A percentile compares a stretch with the other conserved stretches of the same genome.
These are phyloP conservation scores for Morelia viridis DNA, from an alignment of 2,797 vertebrate species.

Conservation along the genomic window DNA sequence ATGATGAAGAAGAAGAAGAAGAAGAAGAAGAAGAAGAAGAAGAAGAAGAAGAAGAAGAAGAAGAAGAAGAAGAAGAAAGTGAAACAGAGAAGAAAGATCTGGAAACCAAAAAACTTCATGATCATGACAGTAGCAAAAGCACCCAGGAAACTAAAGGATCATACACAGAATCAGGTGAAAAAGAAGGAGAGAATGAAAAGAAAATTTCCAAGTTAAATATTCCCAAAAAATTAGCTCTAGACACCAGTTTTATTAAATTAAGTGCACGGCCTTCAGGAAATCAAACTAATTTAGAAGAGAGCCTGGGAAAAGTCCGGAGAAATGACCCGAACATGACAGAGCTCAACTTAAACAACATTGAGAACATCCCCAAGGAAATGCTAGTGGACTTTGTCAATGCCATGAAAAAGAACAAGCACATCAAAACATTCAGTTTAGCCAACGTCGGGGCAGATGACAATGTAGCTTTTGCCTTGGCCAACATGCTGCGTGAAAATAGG, in stretches of 20 bases:
- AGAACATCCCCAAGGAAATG: conserved; percentile 98
- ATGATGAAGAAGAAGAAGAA: conserved; percentile 12
- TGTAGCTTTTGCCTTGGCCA: conserved; percentile 86
- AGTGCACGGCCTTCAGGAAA: conserved; percentile 97
- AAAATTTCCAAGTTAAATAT: conserved; percentile 89
- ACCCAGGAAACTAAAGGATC: conserved; percentile 11
- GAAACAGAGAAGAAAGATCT: conserved; percentile 53
- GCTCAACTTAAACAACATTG: conserved; percentile 97
- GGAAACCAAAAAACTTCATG: conserved; percentile 48
- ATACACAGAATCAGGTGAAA: conserved; percentile 52
- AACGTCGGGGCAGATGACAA: conserved; percentile 94
- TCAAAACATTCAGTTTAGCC: conserved; percentile 91
- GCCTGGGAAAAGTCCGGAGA: conserved; percentile 84
- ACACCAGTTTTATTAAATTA: conserved; percentile 85
- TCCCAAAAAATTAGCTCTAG: conserved; percentile 85
- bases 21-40: neutral
- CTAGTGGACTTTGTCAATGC: conserved; percentile 89
- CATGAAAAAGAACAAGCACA: conserved; percentile 90
- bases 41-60: accelerated
- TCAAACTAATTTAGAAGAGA: conserved; percentile 92
- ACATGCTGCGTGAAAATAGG: conserved; percentile 95
- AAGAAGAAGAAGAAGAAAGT: conserved; percentile 16
- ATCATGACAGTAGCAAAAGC: conserved; percentile 28
- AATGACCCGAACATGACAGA: conserved; percentile 87
- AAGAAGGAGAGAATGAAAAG: conserved; percentile 77